Evolutionary conservation across 2,888 invertebrate species (phyloP).

Genomic region (Heteromyza rotundicornis): DNA sequence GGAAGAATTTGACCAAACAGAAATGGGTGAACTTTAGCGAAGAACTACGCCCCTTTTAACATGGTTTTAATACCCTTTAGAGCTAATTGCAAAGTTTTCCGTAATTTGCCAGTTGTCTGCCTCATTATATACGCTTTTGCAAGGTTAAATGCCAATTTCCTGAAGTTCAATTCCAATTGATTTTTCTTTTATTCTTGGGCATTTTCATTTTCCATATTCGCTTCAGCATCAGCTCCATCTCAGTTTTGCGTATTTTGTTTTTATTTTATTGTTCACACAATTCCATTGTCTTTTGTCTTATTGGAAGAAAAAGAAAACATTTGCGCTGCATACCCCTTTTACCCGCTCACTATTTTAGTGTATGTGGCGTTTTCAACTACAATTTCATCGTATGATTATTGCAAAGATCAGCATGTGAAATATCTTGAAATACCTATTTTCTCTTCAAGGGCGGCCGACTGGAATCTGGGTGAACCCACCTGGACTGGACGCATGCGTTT

Average conservation of each 20-base stretch:
- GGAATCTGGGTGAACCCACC: constrained; percentile 97
- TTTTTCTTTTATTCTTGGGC: constrained; percentile 36
- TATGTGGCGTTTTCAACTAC: too few relatives aligned
- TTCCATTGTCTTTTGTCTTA: background rate
- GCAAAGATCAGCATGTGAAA: too few relatives aligned
- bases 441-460: constrained; percentile 95
- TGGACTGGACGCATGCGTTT: constrained; percentile 97
- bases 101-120: background rate
- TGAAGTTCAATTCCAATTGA: constrained; percentile 52
- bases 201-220: constrained; percentile 17
- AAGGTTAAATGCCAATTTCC: constrained; percentile 26
- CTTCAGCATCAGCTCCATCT: too few relatives aligned
- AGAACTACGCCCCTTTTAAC: too few relatives aligned
- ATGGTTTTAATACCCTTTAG: too few relatives aligned
- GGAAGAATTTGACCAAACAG: too few relatives aligned
- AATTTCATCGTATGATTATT: background rate
- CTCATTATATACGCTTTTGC: constrained; percentile 3
- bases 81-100: background rate
- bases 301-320: too few relatives aligned
- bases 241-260: constrained; percentile 31
- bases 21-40: too few relatives aligned
- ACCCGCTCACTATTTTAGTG: too few relatives aligned
- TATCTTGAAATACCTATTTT: too few relatives aligned
- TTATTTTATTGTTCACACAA: constrained; percentile 24
- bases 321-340: too few relatives aligned